phyloP scores from a whole-genome alignment of 2,113 vertebrate genomes.

The Trogon surrucura region DNA sequence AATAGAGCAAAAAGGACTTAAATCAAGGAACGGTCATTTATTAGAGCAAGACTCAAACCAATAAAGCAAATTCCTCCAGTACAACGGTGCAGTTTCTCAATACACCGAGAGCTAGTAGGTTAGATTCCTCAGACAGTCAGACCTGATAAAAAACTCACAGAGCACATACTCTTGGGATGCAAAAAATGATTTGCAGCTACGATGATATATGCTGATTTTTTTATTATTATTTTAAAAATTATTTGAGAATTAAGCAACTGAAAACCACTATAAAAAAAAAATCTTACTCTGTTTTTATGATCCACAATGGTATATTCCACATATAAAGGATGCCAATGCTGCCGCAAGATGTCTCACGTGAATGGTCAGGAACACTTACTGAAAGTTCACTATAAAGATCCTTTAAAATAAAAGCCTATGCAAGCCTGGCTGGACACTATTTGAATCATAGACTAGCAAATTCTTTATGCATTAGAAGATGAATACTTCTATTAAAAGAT shows the following conservation, averaged over 20 bases:
- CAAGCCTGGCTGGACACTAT: background rate
- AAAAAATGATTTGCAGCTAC: background rate
- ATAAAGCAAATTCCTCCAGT: background rate
- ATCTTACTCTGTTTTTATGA: background rate
- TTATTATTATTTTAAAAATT: background rate
- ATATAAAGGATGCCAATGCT: background rate
- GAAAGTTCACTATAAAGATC: background rate
- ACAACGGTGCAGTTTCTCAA: background rate
- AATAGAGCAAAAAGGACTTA: background rate
- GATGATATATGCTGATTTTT: background rate
- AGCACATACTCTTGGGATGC: background rate
- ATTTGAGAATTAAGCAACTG: background rate
- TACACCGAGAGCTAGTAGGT: background rate
- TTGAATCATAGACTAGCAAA: background rate
- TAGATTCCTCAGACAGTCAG: background rate
- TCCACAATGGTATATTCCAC: background rate
- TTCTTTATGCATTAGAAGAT: background rate
- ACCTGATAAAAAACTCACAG: background rate
- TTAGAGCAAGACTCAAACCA: background rate
- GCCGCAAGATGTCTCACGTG: background rate
- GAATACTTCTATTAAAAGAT: background rate
- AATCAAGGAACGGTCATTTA: background rate
- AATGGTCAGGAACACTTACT: background rate
- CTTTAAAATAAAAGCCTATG: background rate
- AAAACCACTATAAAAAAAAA: background rate